These are phyloP conservation scores for Apostichopus leukothele DNA, from an alignment of 53 echinoderm and acorn worm species.

Conservation along the genomic window DNA sequence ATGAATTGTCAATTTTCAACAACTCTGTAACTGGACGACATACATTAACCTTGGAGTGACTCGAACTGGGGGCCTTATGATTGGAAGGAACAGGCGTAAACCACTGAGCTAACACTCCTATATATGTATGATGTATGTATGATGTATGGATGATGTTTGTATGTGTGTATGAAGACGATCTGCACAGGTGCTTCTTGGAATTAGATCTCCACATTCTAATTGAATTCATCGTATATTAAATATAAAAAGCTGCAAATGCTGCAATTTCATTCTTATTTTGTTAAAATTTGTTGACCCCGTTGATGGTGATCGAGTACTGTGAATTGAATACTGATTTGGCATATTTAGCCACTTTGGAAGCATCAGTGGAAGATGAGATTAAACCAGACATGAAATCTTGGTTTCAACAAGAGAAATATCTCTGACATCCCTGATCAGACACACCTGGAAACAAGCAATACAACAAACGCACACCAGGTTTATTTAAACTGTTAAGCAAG, in stretches of 20 bases:
- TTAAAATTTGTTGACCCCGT: conserved; percentile 27
- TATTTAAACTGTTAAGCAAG: conserved; percentile 53
- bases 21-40: too few relatives aligned
- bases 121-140: too few relatives aligned
- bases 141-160: too few relatives aligned
- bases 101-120: too few relatives aligned
- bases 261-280: conserved; percentile 52
- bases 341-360: conserved; percentile 45
- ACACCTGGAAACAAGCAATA: conserved; percentile 26
- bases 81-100: too few relatives aligned
- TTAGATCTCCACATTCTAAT: neutral
- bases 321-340: conserved; percentile 64
- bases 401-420: conserved; percentile 47
- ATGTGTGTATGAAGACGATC: too few relatives aligned
- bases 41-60: too few relatives aligned
- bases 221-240: conserved; percentile 58
- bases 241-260: conserved; percentile 50
- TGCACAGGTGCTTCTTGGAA: too few relatives aligned
- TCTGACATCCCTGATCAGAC: conserved; percentile 51
- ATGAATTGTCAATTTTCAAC: too few relatives aligned
- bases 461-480: conserved; percentile 51
- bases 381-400: conserved; percentile 25
- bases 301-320: conserved; percentile 50
- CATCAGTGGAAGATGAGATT: conserved; percentile 40
- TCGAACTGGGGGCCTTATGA: too few relatives aligned